Base-by-base conservation (phyloP, 2,888 invertebrate species). In the Spodoptera littoralis region DNA sequence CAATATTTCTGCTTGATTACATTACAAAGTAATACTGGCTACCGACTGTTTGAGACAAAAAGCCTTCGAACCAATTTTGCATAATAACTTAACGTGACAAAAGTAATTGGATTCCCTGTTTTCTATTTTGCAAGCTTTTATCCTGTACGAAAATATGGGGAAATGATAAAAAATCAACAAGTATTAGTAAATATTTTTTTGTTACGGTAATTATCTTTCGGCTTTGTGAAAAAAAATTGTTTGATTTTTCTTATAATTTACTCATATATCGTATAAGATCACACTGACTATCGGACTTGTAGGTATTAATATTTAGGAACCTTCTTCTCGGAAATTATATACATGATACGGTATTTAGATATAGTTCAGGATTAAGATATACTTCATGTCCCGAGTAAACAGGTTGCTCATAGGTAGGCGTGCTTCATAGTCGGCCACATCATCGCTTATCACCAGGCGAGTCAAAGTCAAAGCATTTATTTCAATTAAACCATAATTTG, bases 1-100 rank as follows among this genome's bases (percentile, higher is more conserved):
- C 68, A 71, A 79, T 79, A 73, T 79, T 77, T 77, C 70, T 69
- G 63, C 77, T 75, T 77, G 80, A 79, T 79, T 75, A 73, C 73
- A 75, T 79, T 79, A 77, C 73, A 76, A 70, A 79, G 69, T 73
- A 77, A 79, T 67, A 62, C 55, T 59, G 73, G 70, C 73, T 65
- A 77, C 75, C 79, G 79, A 77, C 65, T 83, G 87, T 90, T 82
- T 85, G 83, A 85, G 83, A 83, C 82, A 90, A 91, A 90, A 90
- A 88, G 81, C 85, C 83, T 84, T 84, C 75, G 79, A 88, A 85
- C 86, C 86, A 89, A 91, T 91, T 92, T 92, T 89, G 89, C 90
- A 92, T 90, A 90, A 90, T 90, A 91, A 91, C 87, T 91, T 92
- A 90, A 92, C 90, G 88, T 90, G 89, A 86, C 87, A 87, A 88